Conservation (phyloP, 2,888 invertebrate species). For the Erannis defoliaria region DNA sequence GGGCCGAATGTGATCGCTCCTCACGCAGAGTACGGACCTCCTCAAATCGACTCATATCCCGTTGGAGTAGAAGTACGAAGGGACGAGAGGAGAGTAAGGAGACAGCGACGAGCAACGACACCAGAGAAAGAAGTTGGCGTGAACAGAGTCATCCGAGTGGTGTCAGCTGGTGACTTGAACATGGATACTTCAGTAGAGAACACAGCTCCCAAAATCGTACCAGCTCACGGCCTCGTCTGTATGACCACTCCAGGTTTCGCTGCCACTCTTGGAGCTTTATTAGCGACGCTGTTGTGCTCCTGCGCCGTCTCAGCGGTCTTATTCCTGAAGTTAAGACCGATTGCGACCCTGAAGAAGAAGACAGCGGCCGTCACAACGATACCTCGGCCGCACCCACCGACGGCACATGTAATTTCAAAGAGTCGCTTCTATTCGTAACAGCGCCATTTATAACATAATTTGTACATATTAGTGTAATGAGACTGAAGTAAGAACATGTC, state of each 20-base stretch:
- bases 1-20: slow-evolving; percentile 79
- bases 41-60: slow-evolving; percentile 85
- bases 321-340: slow-evolving; percentile 92
- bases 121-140: slow-evolving; percentile 95
- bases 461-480: slow-evolving; percentile 86
- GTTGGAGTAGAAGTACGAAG: slow-evolving; percentile 89
- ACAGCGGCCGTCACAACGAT: slow-evolving; percentile 82
- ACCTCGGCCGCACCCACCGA: slow-evolving; percentile 77
- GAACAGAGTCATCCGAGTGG: slow-evolving; percentile 95
- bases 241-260: slow-evolving; percentile 98
- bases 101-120: slow-evolving; percentile 87
- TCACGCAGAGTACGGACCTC: slow-evolving; percentile 91
- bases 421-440: slow-evolving; percentile 90
- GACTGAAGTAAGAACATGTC: slow-evolving; percentile 83
- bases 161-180: slow-evolving; percentile 94
- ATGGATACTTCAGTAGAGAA: slow-evolving; percentile 93
- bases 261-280: slow-evolving; percentile 92
- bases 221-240: slow-evolving; percentile 93
- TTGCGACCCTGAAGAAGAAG: slow-evolving; percentile 85
- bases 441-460: slow-evolving; percentile 71
- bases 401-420: slow-evolving; percentile 83
- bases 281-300: slow-evolving; percentile 93
- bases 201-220: slow-evolving; percentile 83
- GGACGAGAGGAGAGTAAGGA: slow-evolving; percentile 90
- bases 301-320: slow-evolving; percentile 95